Conservation (phyloP, 1,140 invertebrate species). For the Dryas iulia region DNA sequence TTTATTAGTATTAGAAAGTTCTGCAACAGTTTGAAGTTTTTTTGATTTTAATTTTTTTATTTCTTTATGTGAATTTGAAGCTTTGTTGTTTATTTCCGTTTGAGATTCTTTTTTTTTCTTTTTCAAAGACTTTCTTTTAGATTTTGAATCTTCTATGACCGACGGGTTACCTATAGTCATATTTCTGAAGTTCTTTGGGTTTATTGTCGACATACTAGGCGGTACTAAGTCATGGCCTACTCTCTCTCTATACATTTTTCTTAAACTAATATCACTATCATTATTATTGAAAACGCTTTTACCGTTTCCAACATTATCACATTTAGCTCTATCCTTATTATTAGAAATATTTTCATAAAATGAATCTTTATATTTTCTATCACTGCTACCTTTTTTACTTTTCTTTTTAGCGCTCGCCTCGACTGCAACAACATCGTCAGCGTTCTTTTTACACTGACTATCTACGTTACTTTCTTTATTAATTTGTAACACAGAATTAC, state of each 20-base stretch:
- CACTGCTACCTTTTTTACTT: background rate
- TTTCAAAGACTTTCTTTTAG: background rate
- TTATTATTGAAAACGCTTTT: conserved; percentile 15
- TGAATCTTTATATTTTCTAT: background rate
- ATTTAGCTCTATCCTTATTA: conserved; percentile 8
- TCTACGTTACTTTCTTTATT: background rate
- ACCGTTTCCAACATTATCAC: conserved; percentile 19
- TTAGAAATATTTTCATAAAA: background rate
- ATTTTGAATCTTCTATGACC: background rate
- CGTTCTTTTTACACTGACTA: background rate
- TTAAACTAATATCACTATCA: conserved; percentile 43
- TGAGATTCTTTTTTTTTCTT: background rate
- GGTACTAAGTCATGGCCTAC: conserved; percentile 42
- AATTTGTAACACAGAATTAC: background rate
- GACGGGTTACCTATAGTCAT: conserved; percentile 45
- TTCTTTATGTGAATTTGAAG: background rate
- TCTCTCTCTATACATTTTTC: conserved; percentile 43
- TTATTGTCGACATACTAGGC: conserved; percentile 36
- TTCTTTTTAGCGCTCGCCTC: background rate
- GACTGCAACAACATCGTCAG: background rate
- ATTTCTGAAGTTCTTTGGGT: conserved; percentile 51
- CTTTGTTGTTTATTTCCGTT: background rate
- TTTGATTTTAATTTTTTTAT: background rate
- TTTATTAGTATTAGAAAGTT: background rate
- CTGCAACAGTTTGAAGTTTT: background rate